phyloP scores from a whole-genome alignment of 2,888 invertebrate species.

The Ophion slaviceki region DNA sequence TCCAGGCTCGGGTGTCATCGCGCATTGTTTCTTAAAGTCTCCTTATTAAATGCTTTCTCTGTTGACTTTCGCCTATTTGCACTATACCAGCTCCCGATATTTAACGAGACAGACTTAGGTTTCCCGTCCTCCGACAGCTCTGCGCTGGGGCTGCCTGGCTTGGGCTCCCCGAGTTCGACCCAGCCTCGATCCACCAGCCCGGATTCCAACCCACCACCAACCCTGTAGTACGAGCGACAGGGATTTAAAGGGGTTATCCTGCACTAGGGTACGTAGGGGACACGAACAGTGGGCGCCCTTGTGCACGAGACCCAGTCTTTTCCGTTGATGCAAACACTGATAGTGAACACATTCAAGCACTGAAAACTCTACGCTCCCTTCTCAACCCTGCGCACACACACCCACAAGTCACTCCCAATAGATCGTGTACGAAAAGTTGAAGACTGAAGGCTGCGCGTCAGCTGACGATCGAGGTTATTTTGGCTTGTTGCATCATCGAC shows the following conservation, averaged over 20 bases:
- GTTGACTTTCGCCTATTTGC: conserved; percentile 37
- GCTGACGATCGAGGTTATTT: too few species aligned
- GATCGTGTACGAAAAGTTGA: too few species aligned
- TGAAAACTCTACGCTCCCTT: not conserved
- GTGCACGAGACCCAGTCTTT: not conserved
- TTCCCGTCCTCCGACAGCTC: conserved; percentile 4
- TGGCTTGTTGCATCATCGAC: too few species aligned
- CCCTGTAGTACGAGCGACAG: conserved; percentile 5
- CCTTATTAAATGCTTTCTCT: conserved; percentile 74
- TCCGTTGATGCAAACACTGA: conserved; percentile 3
- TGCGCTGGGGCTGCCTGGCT: too few species aligned
- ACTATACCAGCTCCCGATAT: conserved; percentile 63
- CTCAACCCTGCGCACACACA: too few species aligned
- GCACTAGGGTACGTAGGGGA: conserved; percentile 1
- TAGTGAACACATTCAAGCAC: not conserved
- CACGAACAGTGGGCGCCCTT: not conserved
- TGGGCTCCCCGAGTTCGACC: too few species aligned
- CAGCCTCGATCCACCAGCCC: conserved; percentile 1
- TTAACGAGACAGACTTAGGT: conserved; percentile 68
- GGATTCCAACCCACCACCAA: not conserved
- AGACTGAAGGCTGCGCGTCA: too few species aligned
- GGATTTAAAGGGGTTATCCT: conserved; percentile 62
- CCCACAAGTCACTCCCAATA: too few species aligned
- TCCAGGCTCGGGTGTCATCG: conserved; percentile 69
- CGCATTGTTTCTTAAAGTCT: conserved; percentile 73